A percentile compares a stretch with the other conserved stretches of the same genome.
These are phyloP conservation scores for Garrulus glandarius DNA, from an alignment of 2,797 vertebrate genomes.

Conservation along the genomic window DNA sequence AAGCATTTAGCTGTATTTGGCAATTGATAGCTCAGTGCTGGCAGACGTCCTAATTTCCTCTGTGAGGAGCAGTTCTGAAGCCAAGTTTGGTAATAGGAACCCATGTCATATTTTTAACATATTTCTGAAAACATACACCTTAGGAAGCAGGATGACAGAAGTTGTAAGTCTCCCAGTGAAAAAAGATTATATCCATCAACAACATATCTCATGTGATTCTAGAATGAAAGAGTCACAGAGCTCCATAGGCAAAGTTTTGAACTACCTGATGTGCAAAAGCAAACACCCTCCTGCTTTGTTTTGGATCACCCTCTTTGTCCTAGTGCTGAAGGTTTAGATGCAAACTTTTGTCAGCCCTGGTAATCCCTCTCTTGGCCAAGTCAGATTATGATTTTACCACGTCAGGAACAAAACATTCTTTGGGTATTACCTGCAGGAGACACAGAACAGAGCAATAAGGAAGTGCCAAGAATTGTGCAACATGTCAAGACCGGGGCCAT, in stretches of 20 bases:
- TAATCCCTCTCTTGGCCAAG: background rate
- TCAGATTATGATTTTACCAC: background rate
- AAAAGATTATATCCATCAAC: background rate
- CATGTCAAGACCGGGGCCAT: background rate
- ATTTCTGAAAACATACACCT: background rate
- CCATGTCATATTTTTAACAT: background rate
- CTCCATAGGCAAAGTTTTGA: background rate
- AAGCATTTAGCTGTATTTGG: background rate
- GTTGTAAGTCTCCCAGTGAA: background rate
- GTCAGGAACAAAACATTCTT: background rate
- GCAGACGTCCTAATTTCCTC: background rate
- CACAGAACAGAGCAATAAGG: background rate
- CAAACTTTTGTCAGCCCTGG: background rate
- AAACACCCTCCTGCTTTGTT: background rate
- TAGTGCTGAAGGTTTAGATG: background rate
- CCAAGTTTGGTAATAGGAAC: background rate
- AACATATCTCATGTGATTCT: background rate
- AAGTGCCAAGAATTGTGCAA: background rate
- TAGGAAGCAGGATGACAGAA: background rate
- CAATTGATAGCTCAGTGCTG: background rate
- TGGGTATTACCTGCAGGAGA: background rate
- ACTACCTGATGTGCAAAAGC: background rate
- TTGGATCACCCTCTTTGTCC: background rate
- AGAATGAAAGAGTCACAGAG: background rate
- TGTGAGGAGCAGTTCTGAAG: background rate